Evolutionary conservation across 1,140 invertebrate genomes (phyloP), one percentile per base, ranked within the genome.

Genomic region (Acromyrmex charruanus): DNA sequence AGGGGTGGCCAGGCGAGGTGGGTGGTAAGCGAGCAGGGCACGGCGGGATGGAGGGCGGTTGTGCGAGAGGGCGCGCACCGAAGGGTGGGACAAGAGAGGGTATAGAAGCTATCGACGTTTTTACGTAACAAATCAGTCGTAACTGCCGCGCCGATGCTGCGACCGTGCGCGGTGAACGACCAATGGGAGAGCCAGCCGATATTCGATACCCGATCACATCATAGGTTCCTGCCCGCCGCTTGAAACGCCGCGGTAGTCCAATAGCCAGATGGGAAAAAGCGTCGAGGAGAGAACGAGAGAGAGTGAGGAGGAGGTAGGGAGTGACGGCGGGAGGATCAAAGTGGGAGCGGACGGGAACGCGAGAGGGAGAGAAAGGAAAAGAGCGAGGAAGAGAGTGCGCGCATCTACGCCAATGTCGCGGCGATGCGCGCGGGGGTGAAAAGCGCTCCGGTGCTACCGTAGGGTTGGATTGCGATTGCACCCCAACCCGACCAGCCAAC

Each of bases 91-190:
- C 87, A 89, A 90, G 90, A 90, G 88, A 90, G 91, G 87, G 90
- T 95, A 95, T 94, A 94, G 93, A 94, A 94, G 93, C 93, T 95
- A 95, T 95, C 94, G 95, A 95, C 95, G 94, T 95, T 95, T 95
- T 95, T 95, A 95, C 95, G 94, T 95, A 95, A 95, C 95, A 95
- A 95, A 95, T 95, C 95, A 95, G 95, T 95, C 94, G 95, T 94
- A 95, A 95, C 94, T 94, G 92, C 91, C 88, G 92, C 93, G 93
- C 94, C 89, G 90, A 91, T 86, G 88, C 88, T 89, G 93, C 93
- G 94, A 94, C 93, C 92, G 93, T 94, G 94, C 93, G 94, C 93
- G 91, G 92, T 93, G 91, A 93, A 89, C 93, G 87, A 93, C 95
- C 95, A 95, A 95, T 95, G 92, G 92, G 94, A 95, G 91, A 87